These are phyloP conservation scores for Yponomeuta cagnagella DNA, from an alignment of 2,888 invertebrate genomes.

Conservation along the genomic window DNA sequence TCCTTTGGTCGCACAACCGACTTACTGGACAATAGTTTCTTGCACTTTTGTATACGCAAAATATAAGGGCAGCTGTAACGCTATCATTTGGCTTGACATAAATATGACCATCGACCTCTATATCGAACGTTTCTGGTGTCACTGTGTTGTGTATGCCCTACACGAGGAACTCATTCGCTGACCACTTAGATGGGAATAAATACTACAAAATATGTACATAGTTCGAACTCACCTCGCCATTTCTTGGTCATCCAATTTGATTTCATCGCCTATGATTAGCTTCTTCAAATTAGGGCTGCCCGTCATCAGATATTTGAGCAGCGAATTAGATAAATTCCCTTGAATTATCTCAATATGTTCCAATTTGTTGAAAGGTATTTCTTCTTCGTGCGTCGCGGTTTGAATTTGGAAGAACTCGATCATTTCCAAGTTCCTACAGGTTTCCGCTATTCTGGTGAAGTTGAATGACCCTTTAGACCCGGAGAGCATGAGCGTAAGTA, in stretches of 20 bases:
- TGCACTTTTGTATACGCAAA: no score
- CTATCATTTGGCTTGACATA: no score
- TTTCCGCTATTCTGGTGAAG: conserved; percentile 74
- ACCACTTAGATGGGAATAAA: neutral
- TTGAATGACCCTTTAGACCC: conserved; percentile 75
- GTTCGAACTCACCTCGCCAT: conserved; percentile 68
- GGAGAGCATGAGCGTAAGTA: conserved; percentile 75
- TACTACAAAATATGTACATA: neutral
- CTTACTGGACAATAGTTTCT: no score
- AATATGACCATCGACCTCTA: no score
- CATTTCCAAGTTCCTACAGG: conserved; percentile 76
- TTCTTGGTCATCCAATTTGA: conserved; percentile 81
- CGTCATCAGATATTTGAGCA: conserved; percentile 77
- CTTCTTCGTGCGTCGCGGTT: conserved; percentile 72
- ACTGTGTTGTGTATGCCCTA: no score
- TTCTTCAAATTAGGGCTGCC: conserved; percentile 76
- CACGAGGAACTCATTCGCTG: no score
- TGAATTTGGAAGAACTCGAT: conserved; percentile 81
- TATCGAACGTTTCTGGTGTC: no score
- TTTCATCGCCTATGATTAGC: conserved; percentile 79
- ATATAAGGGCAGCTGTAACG: no score
- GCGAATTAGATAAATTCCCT: conserved; percentile 74
- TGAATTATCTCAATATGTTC: conserved; percentile 81
- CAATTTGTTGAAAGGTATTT: conserved; percentile 76
- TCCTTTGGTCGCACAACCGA: no score